Conservation (phyloP, 2,797 vertebrate genomes). For the Lophotriccus pileatus region DNA sequence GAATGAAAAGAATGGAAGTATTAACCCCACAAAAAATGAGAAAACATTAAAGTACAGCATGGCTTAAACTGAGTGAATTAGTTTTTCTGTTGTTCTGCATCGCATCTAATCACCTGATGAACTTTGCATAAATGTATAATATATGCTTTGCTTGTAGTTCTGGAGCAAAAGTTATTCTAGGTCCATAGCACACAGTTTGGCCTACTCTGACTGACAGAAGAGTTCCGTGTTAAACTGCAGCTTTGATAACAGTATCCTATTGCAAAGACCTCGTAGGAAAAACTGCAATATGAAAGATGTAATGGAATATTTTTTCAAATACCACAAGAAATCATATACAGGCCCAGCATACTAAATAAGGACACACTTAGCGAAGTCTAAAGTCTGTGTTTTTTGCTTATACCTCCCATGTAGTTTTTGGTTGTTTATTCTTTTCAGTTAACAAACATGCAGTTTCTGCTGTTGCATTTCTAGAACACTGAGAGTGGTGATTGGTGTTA, state of each 20-base stretch:
- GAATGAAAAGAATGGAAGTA: not conserved
- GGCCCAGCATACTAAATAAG: not conserved
- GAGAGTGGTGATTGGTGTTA: not conserved
- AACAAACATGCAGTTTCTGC: not conserved
- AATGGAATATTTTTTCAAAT: not conserved
- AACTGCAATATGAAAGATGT: not conserved
- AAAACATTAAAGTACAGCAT: not conserved
- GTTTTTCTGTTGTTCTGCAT: not conserved
- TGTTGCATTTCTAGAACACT: not conserved
- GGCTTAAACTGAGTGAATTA: not conserved
- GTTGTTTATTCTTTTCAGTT: not conserved
- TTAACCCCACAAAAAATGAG: not conserved
- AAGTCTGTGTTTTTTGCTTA: not conserved
- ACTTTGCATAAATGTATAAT: not conserved
- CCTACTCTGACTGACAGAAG: not conserved
- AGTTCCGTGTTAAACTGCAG: not conserved
- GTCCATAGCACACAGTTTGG: not conserved
- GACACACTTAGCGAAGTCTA: not conserved
- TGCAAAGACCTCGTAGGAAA: not conserved
- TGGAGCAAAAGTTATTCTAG: not conserved
- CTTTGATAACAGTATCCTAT: not conserved
- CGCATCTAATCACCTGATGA: fast-evolving
- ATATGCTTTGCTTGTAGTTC: not conserved
- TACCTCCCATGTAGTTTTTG: not conserved
- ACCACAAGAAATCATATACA: not conserved